Evolutionary conservation across 1,140 invertebrate genomes (phyloP), one percentile per base, ranked within the genome.

Genomic region (Daktulosphaira vitifoliae): DNA sequence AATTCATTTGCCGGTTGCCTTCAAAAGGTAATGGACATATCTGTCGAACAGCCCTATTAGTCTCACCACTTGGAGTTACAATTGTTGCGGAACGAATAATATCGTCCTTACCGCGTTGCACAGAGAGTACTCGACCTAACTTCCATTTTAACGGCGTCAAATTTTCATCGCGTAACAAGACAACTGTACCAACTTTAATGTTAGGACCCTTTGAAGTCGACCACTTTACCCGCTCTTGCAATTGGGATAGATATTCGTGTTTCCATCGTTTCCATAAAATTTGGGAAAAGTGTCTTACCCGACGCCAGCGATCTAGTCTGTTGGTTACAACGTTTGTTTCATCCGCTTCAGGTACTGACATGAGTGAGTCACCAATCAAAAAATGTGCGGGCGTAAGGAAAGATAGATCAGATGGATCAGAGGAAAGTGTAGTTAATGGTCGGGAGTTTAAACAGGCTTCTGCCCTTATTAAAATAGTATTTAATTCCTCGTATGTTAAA

Each of bases 81-180:
- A 62, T 38, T 18, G 16, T 23, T 20, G 23, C 56, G 1, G 44
- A 37, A 22, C 73, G 22, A 0, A 70, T 68, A 6, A 71, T 26
- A 2, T 62, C 66, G 65, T 73, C 71, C 15, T 53, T 37, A 26
- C 71, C 69, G 0, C 68, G 70, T 53, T 68, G 50, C 9, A 68
- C 22, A 16, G 66, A 33, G 1, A 65, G 44, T 4, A 74, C 68
- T 20, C 70, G 18, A 3, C 67, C 73, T 8, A 71, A 18, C 2
- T 54, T 66, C 72, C 72, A 73, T 11, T 66, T 25, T 15, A 51
- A 29, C 2, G 68, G 65, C 3, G 68, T 46, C 1, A 29, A 1
- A 64, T 65, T 62, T 5, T 71, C 65, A 1, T 68, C 67, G 6
- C 48, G 53, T 2, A 73, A 4, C 11, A 70, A 3, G 29, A 20